These are phyloP conservation scores for Eurystomus glaucurus DNA, from an alignment of 2,797 vertebrate genomes.

Conservation along the genomic window DNA sequence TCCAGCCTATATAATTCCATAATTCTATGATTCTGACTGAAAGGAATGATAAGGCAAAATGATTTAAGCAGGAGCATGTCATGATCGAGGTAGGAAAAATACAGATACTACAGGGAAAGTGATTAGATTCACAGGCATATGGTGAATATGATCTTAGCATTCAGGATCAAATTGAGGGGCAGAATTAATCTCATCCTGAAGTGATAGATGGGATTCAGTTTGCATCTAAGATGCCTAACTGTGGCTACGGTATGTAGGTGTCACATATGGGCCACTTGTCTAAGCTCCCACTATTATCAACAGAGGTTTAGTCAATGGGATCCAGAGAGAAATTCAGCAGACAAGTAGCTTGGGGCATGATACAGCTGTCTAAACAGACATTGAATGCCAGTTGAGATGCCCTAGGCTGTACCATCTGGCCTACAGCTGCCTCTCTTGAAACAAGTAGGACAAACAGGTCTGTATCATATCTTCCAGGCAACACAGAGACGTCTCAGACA, in stretches of 20 bases:
- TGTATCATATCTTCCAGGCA: not conserved
- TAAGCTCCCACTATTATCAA: not conserved
- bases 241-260: not conserved
- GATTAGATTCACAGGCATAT: not conserved
- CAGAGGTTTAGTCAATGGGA: not conserved
- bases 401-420: not conserved
- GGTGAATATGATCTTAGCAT: not conserved
- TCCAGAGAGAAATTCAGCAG: not conserved
- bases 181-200: not conserved
- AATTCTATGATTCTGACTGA: not conserved
- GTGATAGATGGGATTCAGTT: not conserved
- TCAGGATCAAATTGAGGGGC: not conserved
- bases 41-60: not conserved
- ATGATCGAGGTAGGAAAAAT: not conserved
- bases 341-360: not conserved
- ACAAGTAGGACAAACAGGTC: not conserved
- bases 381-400: not conserved
- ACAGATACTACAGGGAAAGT: not conserved
- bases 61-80: not conserved
- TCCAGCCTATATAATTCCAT: not conserved
- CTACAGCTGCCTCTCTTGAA: not conserved
- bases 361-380: conserved; percentile 19
- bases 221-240: not conserved
- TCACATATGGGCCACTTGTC: not conserved
- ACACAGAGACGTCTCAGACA: not conserved